Conservation (phyloP, 1,140 invertebrate species). For the Cotesia chilonis region DNA sequence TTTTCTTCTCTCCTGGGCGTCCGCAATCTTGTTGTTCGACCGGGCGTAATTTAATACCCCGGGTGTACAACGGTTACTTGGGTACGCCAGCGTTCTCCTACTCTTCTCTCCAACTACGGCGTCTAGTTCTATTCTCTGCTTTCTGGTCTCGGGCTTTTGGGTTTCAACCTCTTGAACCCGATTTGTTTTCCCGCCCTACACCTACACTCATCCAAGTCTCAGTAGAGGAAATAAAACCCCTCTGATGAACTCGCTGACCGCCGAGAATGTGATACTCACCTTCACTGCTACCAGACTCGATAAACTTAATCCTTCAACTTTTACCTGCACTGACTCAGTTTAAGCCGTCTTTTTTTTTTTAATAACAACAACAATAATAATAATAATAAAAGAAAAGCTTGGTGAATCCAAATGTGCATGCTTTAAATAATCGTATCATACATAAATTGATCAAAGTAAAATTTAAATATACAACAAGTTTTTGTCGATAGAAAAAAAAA, state of each 20-base stretch:
- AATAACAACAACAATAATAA: no score
- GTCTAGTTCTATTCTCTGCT: slow-evolving; percentile 6
- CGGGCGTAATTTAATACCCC: slow-evolving; percentile 30
- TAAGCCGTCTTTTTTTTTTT: no score
- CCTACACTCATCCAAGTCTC: not conserved
- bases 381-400: no score
- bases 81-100: no score
- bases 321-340: no score
- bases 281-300: slow-evolving; percentile 3
- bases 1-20: slow-evolving; percentile 11
- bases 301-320: slow-evolving; percentile 6
- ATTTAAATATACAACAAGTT: no score
- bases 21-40: slow-evolving; percentile 32
- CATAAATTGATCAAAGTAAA: no score
- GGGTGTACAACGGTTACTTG: not conserved
- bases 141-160: slow-evolving; percentile 16
- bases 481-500: no score
- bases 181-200: slow-evolving; percentile 20
- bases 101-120: not conserved
- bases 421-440: no score
- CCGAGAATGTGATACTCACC: slow-evolving; percentile 16
- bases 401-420: no score
- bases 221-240: not conserved
- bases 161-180: slow-evolving; percentile 21
- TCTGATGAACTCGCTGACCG: slow-evolving; percentile 16